A percentile compares a stretch with the other conserved stretches of the same genome.
Conservation (phyloP, 1,140 invertebrate species). For the Zaprionus nigranus region DNA sequence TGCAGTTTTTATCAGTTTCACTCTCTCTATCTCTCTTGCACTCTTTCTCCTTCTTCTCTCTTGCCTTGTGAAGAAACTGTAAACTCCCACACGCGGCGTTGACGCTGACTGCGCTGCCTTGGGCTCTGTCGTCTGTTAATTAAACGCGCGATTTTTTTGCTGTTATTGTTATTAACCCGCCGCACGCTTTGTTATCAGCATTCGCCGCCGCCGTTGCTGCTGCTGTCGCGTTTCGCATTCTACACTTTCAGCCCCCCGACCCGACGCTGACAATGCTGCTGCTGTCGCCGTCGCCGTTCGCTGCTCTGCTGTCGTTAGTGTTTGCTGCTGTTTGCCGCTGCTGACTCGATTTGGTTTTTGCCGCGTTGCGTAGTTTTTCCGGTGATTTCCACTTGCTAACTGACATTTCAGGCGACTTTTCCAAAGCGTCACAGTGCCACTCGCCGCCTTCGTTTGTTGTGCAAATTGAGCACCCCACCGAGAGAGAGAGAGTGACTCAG, state of each 20-base stretch:
- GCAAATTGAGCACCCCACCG: conserved; percentile 39
- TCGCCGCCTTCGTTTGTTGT: conserved; percentile 52
- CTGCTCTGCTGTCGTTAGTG: conserved; percentile 52
- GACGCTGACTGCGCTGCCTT: conserved; percentile 53
- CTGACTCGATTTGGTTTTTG: conserved; percentile 38
- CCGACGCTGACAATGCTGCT: conserved; percentile 28
- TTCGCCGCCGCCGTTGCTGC: conserved; percentile 42
- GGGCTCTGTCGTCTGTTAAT: conserved; percentile 67
- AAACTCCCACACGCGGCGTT: conserved; percentile 39
- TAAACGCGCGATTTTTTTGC: conserved; percentile 63
- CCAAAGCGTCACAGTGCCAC: conserved; percentile 53
- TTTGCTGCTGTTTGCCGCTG: conserved; percentile 45
- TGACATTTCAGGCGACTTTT: conserved; percentile 74
- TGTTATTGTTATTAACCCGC: conserved; percentile 77
- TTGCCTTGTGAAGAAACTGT: conserved; percentile 23
- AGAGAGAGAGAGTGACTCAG: conserved; percentile 25
- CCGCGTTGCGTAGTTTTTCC: conserved; percentile 79
- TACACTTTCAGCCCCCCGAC: conserved; percentile 33
- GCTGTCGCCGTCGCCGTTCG: conserved; percentile 23
- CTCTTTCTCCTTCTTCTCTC: conserved; percentile 6
- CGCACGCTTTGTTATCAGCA: conserved; percentile 75
- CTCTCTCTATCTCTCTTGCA: conserved; percentile 16
- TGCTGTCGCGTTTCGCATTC: conserved; percentile 41
- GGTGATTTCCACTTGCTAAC: conserved; percentile 80
- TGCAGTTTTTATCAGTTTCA: conserved; percentile 72